Evolutionary conservation across 2,888 invertebrate species (phyloP).

Genomic region (Cephus pulcher): DNA sequence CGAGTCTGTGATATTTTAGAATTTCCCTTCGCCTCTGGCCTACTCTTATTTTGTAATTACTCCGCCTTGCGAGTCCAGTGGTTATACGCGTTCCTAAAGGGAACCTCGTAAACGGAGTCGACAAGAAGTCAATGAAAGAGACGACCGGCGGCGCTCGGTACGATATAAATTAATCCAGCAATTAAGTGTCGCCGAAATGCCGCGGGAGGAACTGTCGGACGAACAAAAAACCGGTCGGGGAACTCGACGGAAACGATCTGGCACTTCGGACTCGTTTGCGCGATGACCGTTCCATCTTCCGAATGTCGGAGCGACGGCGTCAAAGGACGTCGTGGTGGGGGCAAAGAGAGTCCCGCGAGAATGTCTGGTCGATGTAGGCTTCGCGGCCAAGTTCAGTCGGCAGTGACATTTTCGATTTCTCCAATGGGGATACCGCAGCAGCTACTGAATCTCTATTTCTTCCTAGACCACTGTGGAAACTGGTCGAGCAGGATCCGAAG

Average conservation of each 20-base stretch:
- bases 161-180: constrained; percentile 37
- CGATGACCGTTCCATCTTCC: constrained; percentile 11
- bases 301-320: neutral
- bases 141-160: constrained; percentile 10
- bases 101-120: neutral
- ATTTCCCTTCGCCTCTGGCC: no score
- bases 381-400: constrained; percentile 34
- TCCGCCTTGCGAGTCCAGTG: neutral
- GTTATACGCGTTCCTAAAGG: neutral
- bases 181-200: constrained; percentile 34
- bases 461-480: neutral
- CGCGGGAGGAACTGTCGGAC: constrained; percentile 12
- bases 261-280: neutral
- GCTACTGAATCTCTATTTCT: neutral
- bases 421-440: neutral
- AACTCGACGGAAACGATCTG: constrained; percentile 6
- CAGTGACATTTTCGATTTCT: constrained; percentile 25
- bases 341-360: neutral
- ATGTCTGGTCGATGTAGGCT: constrained; percentile 30
- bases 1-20: neutral
- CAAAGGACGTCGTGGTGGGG: neutral
- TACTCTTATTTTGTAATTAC: neutral
- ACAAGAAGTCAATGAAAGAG: constrained; percentile 16
- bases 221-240: constrained; percentile 6
- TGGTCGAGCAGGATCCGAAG: neutral